A percentile compares a stretch with the other conserved stretches of the same genome.
Evolutionary conservation across 2,797 vertebrate species (phyloP).

Genomic region (Hypotaenidia okinawae): DNA sequence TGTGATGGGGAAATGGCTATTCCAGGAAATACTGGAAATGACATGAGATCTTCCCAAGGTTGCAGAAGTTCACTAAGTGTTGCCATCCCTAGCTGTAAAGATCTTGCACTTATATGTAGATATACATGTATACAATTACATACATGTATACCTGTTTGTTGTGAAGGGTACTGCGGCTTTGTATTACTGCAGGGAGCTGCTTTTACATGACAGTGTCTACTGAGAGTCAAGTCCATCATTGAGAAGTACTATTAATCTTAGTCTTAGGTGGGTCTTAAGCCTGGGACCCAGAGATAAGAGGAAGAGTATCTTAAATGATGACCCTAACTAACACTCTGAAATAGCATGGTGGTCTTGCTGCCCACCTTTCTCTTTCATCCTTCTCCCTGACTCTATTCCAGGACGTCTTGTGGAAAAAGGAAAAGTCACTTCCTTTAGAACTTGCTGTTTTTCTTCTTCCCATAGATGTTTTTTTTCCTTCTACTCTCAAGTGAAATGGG

Average conservation of each 20-base stretch:
- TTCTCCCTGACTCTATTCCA: conserved; percentile 32
- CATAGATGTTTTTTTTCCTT: background rate
- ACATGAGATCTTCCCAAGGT: background rate
- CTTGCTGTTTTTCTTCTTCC: conserved; percentile 34
- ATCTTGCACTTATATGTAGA: accelerated
- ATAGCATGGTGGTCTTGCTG: background rate
- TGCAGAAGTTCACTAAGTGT: background rate
- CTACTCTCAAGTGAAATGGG: conserved; percentile 16
- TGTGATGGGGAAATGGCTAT: background rate
- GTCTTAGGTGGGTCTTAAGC: background rate
- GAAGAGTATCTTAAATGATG: background rate
- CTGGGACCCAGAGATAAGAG: background rate
- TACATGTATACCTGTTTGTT: background rate
- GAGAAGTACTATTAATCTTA: background rate
- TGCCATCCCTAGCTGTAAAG: background rate
- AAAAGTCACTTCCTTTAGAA: conserved; percentile 16
- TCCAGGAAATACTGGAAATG: background rate
- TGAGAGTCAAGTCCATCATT: background rate
- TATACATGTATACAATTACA: background rate
- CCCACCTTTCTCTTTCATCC: conserved; percentile 11
- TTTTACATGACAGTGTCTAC: background rate
- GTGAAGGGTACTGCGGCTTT: background rate
- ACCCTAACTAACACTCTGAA: background rate
- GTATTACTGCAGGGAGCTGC: background rate
- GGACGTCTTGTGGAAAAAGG: conserved; percentile 28